Conservation (phyloP, 2,113 vertebrate genomes). For the Brevimyrus niger region DNA sequence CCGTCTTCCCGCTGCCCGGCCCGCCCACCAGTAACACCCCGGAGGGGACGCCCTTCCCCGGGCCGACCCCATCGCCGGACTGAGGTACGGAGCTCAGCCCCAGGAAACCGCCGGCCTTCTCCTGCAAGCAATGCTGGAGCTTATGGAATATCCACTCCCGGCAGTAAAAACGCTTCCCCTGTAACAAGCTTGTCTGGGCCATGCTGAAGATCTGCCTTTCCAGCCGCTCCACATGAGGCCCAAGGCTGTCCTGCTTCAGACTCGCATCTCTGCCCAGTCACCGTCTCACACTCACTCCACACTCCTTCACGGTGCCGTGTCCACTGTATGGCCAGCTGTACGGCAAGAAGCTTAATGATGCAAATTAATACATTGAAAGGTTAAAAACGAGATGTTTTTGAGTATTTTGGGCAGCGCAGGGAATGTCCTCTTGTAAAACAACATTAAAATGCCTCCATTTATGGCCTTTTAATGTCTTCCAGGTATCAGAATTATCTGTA, state of each 20-base stretch:
- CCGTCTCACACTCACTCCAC: slow-evolving; percentile 4
- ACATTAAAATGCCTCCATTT: neutral
- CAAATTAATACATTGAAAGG: neutral
- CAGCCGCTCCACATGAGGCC: slow-evolving; percentile 61
- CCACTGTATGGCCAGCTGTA: neutral
- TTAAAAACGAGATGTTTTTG: neutral
- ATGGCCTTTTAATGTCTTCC: neutral
- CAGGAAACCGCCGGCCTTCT: slow-evolving; percentile 74
- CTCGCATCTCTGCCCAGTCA: slow-evolving; percentile 14
- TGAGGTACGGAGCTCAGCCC: slow-evolving; percentile 40
- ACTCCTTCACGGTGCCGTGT: neutral
- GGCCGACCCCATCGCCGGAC: slow-evolving; percentile 30
- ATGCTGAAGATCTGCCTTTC: slow-evolving; percentile 67
- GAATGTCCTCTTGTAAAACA: neutral
- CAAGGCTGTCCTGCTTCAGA: slow-evolving; percentile 24
- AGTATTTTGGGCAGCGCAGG: neutral
- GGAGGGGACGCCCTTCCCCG: slow-evolving; percentile 71
- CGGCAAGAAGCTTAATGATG: neutral
- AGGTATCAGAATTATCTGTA: neutral
- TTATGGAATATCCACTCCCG: slow-evolving; percentile 98
- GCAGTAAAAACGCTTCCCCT: slow-evolving; percentile 96
- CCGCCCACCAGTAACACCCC: slow-evolving; percentile 91
- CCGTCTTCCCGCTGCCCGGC: slow-evolving; percentile 90
- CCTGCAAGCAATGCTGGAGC: slow-evolving; percentile 96
- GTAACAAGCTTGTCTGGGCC: slow-evolving; percentile 93